These are phyloP conservation scores for Perca schrenkii DNA, from an alignment of 2,113 vertebrate species.

Conservation along the genomic window DNA sequence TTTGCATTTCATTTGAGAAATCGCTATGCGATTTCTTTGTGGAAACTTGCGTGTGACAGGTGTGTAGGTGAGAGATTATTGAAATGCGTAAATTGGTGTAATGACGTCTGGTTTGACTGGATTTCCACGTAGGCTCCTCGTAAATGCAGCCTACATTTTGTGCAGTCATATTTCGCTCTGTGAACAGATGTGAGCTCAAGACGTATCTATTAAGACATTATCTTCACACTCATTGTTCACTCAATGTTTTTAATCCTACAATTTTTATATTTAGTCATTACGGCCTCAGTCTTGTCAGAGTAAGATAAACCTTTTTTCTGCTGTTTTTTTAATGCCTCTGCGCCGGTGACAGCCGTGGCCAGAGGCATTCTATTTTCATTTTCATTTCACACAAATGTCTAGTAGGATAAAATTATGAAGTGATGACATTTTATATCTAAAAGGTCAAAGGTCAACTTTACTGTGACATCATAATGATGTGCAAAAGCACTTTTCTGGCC, in stretches of 20 bases:
- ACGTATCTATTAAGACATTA: neutral
- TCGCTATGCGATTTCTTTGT: neutral
- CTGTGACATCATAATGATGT: too few relatives aligned
- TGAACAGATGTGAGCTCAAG: constrained; percentile 10
- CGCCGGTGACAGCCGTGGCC: too few relatives aligned
- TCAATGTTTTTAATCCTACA: neutral
- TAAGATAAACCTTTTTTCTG: neutral
- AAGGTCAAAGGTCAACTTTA: too few relatives aligned
- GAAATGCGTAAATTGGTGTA: neutral
- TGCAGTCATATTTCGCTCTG: neutral
- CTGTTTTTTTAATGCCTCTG: neutral
- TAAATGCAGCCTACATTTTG: constrained; percentile 33
- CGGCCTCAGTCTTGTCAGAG: neutral
- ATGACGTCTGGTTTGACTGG: constrained; percentile 1
- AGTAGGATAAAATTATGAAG: neutral
- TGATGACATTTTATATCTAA: neutral
- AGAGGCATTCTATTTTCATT: too few relatives aligned
- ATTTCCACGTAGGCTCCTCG: neutral
- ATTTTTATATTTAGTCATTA: constrained; percentile 13
- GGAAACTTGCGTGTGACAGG: neutral
- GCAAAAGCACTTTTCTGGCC: too few relatives aligned
- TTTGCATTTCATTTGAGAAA: constrained; percentile 24
- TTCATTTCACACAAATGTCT: neutral
- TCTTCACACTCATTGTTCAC: constrained; percentile 1
- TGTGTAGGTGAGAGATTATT: constrained; percentile 12